Conservation (phyloP, 1,140 invertebrate species). For the Metaphire vulgaris region DNA sequence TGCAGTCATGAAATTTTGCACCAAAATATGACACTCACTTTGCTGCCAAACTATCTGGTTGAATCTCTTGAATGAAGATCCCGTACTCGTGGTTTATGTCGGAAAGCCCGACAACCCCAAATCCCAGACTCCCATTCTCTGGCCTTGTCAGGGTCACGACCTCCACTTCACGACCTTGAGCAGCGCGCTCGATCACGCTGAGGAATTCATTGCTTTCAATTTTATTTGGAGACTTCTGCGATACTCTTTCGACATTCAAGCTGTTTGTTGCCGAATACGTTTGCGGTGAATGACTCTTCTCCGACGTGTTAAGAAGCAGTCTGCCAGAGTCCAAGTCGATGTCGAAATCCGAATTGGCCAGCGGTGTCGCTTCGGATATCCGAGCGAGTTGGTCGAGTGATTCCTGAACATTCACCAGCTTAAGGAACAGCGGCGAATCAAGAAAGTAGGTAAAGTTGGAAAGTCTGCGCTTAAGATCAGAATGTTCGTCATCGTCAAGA, state of each 20-base stretch:
- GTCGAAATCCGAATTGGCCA: background rate
- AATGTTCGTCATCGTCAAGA: background rate
- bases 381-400: conserved; percentile 35
- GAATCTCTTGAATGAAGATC: conserved; percentile 72
- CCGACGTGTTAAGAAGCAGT: background rate
- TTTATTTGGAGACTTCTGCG: too few relatives aligned
- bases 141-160: conserved; percentile 62
- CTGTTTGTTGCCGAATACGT: conserved; percentile 29
- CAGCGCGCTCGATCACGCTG: conserved; percentile 59
- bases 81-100: conserved; percentile 58
- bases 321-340: background rate
- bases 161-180: conserved; percentile 60
- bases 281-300: too few relatives aligned
- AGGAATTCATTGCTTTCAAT: conserved; percentile 63
- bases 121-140: conserved; percentile 67
- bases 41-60: conserved; percentile 65
- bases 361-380: background rate
- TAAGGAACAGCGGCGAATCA: conserved; percentile 83
- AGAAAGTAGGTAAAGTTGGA: conserved; percentile 77
- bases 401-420: conserved; percentile 77
- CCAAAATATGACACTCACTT: conserved; percentile 55
- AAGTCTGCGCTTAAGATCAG: conserved; percentile 46
- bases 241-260: conserved; percentile 47
- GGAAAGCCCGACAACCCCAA: conserved; percentile 66
- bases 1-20: too few relatives aligned